Evolutionary conservation across 2,113 vertebrate species (phyloP).

Genomic region (Dromiciops gliroides): DNA sequence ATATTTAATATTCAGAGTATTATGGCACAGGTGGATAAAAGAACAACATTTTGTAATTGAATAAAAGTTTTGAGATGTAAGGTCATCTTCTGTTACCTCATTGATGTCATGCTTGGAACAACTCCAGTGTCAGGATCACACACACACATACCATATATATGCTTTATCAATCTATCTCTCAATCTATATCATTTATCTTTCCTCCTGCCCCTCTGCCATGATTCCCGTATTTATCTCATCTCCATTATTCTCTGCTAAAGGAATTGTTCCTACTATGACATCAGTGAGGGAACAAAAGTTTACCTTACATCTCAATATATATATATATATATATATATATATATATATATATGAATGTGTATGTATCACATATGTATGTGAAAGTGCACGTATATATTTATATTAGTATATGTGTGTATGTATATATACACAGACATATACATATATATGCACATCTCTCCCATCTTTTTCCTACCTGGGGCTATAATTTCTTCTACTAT

Average conservation of each 20-base stretch:
- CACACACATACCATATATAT: not conserved
- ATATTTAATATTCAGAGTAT: not conserved
- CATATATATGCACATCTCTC: not conserved
- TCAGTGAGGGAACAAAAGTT: not conserved
- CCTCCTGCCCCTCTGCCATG: not conserved
- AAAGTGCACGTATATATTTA: no score
- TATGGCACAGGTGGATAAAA: not conserved
- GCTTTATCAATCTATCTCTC: not conserved
- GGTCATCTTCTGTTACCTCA: not conserved
- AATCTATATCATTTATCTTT: not conserved
- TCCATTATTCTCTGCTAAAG: not conserved
- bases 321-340: not conserved
- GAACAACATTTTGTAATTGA: not conserved
- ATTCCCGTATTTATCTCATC: not conserved
- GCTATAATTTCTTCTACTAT: not conserved
- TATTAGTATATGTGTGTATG: no score
- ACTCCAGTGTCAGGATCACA: not conserved
- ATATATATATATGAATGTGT: no score
- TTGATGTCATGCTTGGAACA: not conserved
- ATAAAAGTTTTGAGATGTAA: not conserved
- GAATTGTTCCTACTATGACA: not conserved
- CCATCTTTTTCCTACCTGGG: not conserved
- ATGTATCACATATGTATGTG: no score
- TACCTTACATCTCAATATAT: not conserved
- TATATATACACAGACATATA: no score